These are phyloP conservation scores for Dasyornis broadbenti DNA, from an alignment of 2,113 vertebrate genomes.

Conservation along the genomic window DNA sequence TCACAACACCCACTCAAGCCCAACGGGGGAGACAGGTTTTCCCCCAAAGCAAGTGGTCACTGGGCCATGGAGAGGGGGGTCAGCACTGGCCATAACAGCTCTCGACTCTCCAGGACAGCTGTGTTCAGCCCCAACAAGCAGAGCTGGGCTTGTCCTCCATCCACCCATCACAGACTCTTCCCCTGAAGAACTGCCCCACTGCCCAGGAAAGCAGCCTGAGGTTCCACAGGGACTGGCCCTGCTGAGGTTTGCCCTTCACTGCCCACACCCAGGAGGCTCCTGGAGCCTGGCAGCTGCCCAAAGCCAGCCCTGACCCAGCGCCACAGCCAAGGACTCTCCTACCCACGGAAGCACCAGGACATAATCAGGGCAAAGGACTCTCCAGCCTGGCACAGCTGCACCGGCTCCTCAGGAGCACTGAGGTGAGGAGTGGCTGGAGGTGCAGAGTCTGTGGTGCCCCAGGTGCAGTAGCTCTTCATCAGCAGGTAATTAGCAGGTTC, in stretches of 20 bases:
- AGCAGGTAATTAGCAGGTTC: neutral
- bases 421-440: accelerated
- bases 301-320: neutral
- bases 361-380: accelerated
- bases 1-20: neutral
- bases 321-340: neutral
- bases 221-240: accelerated
- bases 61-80: neutral
- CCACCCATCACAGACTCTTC: accelerated
- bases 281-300: neutral
- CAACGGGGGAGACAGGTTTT: accelerated
- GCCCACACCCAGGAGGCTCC: neutral
- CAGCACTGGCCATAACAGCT: accelerated
- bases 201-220: neutral
- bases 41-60: accelerated
- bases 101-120: neutral
- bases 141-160: neutral
- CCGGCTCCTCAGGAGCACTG: accelerated
- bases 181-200: neutral
- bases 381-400: accelerated
- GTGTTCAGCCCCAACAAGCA: neutral
- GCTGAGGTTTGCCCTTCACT: neutral
- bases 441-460: accelerated
- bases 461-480: neutral
- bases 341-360: accelerated